Evolutionary conservation across 2,113 vertebrate species (phyloP).

Genomic region (Garra rufa): DNA sequence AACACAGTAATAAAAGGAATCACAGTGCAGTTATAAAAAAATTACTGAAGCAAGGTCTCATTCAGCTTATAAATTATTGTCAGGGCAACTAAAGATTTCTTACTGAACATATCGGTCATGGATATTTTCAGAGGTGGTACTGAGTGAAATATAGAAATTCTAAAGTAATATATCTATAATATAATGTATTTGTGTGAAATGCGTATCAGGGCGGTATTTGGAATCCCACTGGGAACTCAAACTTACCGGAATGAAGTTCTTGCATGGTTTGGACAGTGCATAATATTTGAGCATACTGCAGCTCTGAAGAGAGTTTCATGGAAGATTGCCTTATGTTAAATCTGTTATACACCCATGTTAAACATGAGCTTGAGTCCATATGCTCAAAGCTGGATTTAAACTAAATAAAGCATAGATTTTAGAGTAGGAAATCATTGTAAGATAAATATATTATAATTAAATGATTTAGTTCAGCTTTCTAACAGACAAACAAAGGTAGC

Average conservation of each 20-base stretch:
- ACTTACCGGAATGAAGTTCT: neutral
- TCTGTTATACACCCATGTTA: neutral
- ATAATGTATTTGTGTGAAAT: neutral
- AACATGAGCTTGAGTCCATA: neutral
- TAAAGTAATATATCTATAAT: neutral
- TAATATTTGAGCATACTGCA: neutral
- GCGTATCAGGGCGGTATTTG: neutral
- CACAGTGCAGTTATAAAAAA: neutral
- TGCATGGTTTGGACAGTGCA: neutral
- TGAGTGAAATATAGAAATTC: neutral
- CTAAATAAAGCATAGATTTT: neutral
- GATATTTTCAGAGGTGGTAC: neutral
- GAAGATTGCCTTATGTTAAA: neutral
- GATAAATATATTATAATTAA: neutral
- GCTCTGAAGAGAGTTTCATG: slow-evolving; percentile 16
- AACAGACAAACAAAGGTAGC: neutral
- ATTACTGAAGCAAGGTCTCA: neutral
- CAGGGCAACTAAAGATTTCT: neutral
- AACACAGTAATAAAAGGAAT: neutral
- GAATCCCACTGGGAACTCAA: neutral
- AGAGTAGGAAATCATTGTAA: neutral
- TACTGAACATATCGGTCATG: neutral
- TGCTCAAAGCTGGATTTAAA: neutral
- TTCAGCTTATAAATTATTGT: neutral
- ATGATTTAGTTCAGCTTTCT: neutral